Evolutionary conservation across 2,113 vertebrate species (phyloP), one percentile per base, ranked within the genome.

Genomic region (Ivindomyrus marchei): DNA sequence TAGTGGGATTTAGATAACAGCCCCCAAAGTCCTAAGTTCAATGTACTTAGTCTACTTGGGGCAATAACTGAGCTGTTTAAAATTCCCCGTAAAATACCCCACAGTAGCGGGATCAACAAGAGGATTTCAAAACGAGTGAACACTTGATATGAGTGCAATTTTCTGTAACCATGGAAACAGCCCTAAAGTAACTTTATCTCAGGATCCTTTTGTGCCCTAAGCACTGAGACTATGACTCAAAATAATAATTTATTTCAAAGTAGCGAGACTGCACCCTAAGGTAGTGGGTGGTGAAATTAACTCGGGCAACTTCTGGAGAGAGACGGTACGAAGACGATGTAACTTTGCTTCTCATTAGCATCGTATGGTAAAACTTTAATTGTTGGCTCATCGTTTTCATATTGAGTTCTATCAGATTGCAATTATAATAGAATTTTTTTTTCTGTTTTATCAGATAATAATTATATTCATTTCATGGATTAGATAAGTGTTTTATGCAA

Each of bases 111-210:
- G 85, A 53, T 87, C 50, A 87, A 53, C 85, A 53, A 87, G 85
- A 36, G 85, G 21, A 56, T 87, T 87, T 87, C 50, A 56, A 85
- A 87, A 87, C 24, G 85, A 87, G 50, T n/a, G n/a, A 53, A 17
- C 31, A 56, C 50, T 53, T 53, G 27, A 53, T 36, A 87, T 5
- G 31, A 87, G 85, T 87, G 85, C 47, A 87, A 31, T 53, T 87
- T 52, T 87, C 85, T 21, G 85, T 87, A 56, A 87, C 85, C 85
- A 87, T 87, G 85, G 85, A 87, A 87, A 87, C 85, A 31, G 50
- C 49, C 50, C 85, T 87, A 53, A 87, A 87, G 85, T 87, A 87
- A 53, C n/a, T 87, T 52, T 36, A 87, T 87, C 85, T 27, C 85
- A 87, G 50, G 27, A 87, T 87, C 50, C 47, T 87, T 39, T 87